phyloP scores from a whole-genome alignment of 2,888 invertebrate species.

The Aphidoletes aphidimyza region DNA sequence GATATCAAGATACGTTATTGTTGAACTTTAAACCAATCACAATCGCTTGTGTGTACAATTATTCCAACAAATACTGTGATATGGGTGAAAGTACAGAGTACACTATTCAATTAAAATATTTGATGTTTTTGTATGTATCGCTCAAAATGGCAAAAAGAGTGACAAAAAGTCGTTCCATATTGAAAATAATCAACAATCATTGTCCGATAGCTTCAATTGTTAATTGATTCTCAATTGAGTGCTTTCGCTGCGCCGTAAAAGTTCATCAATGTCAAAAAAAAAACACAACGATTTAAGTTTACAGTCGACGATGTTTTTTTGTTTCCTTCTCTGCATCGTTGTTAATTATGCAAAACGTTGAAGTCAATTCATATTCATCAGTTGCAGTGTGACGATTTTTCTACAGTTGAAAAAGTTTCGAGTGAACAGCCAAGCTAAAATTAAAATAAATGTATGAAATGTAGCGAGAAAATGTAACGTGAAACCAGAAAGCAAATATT shows the following conservation, averaged over 20 bases:
- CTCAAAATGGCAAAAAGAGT: too few species aligned
- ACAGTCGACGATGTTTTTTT: not conserved
- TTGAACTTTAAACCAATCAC: too few species aligned
- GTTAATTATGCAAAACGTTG: conserved; percentile 11
- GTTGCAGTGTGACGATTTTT: not conserved
- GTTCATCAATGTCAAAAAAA: conserved; percentile 20
- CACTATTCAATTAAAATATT: too few species aligned
- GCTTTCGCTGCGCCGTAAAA: not conserved
- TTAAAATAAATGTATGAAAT: too few species aligned
- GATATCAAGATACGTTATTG: too few species aligned
- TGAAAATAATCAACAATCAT: not conserved
- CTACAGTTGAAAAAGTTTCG: not conserved
- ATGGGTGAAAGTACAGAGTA: too few species aligned
- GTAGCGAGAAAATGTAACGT: not conserved
- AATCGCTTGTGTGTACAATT: too few species aligned
- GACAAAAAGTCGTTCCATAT: too few species aligned
- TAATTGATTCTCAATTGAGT: not conserved
- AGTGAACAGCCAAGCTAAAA: not conserved
- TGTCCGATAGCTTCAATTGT: not conserved
- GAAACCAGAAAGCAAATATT: conserved; percentile 13
- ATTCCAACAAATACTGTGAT: too few species aligned
- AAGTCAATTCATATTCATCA: not conserved
- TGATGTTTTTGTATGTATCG: too few species aligned
- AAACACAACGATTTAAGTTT: not conserved
- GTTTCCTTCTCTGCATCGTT: not conserved